phyloP scores from a whole-genome alignment of 2,888 invertebrate species.

The Lampropteryx suffumata region DNA sequence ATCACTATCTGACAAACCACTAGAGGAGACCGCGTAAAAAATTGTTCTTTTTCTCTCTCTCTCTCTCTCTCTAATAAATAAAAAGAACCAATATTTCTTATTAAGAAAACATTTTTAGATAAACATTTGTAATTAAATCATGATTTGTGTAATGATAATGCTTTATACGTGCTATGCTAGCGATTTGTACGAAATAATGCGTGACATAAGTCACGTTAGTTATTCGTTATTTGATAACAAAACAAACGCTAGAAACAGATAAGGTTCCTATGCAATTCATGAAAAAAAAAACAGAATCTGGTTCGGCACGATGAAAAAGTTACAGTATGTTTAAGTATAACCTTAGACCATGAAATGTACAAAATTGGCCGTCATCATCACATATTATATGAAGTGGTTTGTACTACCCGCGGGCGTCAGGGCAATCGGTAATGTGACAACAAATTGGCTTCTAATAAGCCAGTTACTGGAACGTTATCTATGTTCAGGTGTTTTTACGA shows the following conservation, averaged over 20 bases:
- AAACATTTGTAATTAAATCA: neutral
- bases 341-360: no score
- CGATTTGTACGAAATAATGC: neutral
- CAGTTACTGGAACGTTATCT: neutral
- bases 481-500: constrained; percentile 1
- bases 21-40: constrained; percentile 27
- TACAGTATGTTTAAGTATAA: no score
- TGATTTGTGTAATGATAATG: neutral
- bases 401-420: constrained; percentile 1
- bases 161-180: neutral
- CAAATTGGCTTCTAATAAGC: constrained; percentile 9
- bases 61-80: no score
- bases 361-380: no score
- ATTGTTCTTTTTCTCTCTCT: constrained; percentile 21
- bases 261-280: no score
- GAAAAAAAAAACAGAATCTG: no score
- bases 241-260: no score
- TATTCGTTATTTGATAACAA: neutral
- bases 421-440: constrained; percentile 10
- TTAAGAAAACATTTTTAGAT: neutral
- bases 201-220: constrained; percentile 5
- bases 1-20: constrained; percentile 38
- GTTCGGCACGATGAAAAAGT: no score
- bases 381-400: neutral
- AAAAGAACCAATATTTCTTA: no score